These are phyloP conservation scores for Hydrozoanthus tunicans DNA, from an alignment of 64 coral and sea anemone species.

Conservation along the genomic window DNA sequence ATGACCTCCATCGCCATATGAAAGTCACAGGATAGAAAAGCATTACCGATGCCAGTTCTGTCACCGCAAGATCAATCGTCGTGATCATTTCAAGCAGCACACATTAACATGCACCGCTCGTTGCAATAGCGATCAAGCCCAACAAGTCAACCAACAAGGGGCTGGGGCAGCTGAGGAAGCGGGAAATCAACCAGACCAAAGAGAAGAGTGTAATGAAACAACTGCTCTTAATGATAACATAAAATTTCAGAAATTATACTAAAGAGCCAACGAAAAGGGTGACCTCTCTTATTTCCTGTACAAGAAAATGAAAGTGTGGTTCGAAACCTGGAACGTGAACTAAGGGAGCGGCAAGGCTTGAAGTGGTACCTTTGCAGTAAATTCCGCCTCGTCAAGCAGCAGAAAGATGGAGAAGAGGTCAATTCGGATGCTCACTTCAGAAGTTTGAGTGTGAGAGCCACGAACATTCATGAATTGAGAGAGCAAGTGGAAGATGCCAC, in stretches of 20 bases:
- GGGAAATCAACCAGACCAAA: neutral
- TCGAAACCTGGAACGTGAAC: neutral
- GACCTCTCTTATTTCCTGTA: constrained; percentile 23
- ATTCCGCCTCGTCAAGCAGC: constrained; percentile 56
- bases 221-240: neutral
- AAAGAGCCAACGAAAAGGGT: constrained; percentile 10
- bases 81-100: neutral
- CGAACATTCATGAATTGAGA: constrained; percentile 22
- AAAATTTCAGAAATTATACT: neutral
- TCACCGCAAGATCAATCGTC: neutral
- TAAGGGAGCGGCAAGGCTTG: constrained; percentile 32
- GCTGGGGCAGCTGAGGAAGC: neutral
- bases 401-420: constrained; percentile 19
- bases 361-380: constrained; percentile 59
- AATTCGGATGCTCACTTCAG: constrained; percentile 40
- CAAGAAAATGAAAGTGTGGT: neutral
- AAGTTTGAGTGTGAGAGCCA: constrained; percentile 1
- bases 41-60: neutral
- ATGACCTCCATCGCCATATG: neutral
- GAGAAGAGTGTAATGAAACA: neutral
- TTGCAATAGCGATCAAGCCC: neutral
- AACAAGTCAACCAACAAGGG: neutral
- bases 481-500: constrained; percentile 34
- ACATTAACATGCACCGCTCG: neutral
- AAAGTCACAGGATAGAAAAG: neutral